A percentile compares a stretch with the other conserved stretches of the same genome.
Conservation (phyloP, 2,888 invertebrate species). For the Eupithecia subfuscata region DNA sequence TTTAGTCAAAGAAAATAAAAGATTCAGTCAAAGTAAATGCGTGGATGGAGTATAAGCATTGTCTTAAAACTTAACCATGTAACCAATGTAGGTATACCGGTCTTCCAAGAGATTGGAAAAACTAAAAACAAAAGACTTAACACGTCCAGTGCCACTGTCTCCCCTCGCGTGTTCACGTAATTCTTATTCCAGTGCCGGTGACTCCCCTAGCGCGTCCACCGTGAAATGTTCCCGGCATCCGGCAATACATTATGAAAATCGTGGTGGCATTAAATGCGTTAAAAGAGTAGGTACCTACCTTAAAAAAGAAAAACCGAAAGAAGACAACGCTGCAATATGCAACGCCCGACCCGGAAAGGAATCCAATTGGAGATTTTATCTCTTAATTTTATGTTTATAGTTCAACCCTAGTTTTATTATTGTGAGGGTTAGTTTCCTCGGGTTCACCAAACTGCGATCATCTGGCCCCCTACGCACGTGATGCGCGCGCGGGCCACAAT, state of each 20-base stretch:
- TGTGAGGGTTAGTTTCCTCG: conserved; percentile 60
- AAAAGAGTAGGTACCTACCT: no score
- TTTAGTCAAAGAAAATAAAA: no score
- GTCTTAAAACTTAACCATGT: neutral
- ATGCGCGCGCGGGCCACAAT: conserved; percentile 68
- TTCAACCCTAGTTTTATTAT: conserved; percentile 38
- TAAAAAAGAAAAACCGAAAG: neutral
- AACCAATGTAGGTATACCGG: neutral
- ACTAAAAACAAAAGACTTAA: neutral
- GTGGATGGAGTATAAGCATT: no score
- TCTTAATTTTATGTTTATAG: conserved; percentile 43
- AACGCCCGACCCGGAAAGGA: conserved; percentile 1
- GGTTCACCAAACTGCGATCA: conserved; percentile 77
- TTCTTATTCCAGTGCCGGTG: no score
- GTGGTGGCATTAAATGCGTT: no score
- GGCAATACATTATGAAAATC: no score
- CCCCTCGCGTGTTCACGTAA: no score
- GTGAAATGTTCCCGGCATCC: no score
- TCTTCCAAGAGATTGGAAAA: neutral
- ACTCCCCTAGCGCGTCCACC: no score
- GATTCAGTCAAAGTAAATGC: no score
- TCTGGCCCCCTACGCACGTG: conserved; percentile 74
- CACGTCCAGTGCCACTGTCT: no score
- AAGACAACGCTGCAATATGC: neutral
- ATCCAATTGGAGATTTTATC: conserved; percentile 23